A percentile compares a stretch with the other conserved stretches of the same genome.
phyloP scores from a whole-genome alignment of 2,888 invertebrate species.

The Zhuqinia jingwanae region DNA sequence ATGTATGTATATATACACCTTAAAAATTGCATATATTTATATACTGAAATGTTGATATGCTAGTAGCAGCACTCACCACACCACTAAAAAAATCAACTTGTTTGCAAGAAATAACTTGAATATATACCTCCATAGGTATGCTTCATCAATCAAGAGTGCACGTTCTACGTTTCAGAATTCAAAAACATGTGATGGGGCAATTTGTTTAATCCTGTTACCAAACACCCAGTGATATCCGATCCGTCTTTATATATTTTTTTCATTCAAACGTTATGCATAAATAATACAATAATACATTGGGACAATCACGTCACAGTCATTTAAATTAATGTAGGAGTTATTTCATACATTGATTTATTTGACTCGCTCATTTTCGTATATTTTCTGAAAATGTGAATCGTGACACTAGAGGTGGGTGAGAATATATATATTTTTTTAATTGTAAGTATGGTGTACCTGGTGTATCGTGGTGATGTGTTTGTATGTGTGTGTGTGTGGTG shows the following conservation, averaged over 20 bases:
- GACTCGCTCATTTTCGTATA: conserved; percentile 19
- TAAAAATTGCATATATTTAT: too few relatives aligned
- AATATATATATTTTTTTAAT: too few relatives aligned
- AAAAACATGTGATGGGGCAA: conserved; percentile 39
- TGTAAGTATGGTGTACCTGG: too few relatives aligned
- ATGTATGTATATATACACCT: too few relatives aligned
- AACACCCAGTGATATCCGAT: conserved; percentile 30
- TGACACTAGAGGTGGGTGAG: conserved; percentile 33
- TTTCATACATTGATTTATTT: conserved; percentile 40
- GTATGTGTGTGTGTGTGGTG: background rate
- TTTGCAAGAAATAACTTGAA: background rate
- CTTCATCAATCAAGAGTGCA: conserved; percentile 68
- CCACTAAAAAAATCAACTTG: conserved; percentile 28
- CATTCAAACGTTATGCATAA: background rate
- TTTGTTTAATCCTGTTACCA: conserved; percentile 54
- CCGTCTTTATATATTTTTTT: background rate
- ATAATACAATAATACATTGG: background rate
- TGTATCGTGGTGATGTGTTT: background rate
- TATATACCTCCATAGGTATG: background rate
- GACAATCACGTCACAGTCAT: background rate
- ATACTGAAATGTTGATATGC: too few relatives aligned
- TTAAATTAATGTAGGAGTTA: conserved; percentile 37
- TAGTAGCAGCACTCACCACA: background rate
- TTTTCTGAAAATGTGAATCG: conserved; percentile 12
- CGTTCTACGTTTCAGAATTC: conserved; percentile 63